Conservation (phyloP, 2,888 invertebrate genomes). For the Drosophila kuntzei region DNA sequence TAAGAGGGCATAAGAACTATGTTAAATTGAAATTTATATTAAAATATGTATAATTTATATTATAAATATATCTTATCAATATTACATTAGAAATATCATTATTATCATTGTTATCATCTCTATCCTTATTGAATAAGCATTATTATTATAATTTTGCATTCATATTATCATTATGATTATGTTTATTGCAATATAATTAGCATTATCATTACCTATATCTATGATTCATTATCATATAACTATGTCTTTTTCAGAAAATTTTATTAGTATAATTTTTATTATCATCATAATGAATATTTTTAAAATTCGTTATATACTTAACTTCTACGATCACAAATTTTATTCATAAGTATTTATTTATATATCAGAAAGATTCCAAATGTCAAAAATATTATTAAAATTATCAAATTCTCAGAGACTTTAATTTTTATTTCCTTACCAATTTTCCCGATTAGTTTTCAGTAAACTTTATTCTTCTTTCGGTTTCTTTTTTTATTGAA, state of each 20-base stretch:
- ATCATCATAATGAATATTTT: neutral
- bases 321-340: neutral
- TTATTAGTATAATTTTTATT: neutral
- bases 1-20: constrained; percentile 36
- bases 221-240: too few species aligned
- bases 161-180: neutral
- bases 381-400: neutral
- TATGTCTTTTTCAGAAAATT: neutral
- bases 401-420: neutral
- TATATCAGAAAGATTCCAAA: neutral
- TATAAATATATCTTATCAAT: too few species aligned
- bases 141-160: neutral
- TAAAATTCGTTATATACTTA: neutral
- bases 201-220: too few species aligned
- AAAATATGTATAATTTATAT: neutral
- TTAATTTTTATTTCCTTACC: neutral
- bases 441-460: neutral
- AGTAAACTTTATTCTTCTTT: neutral
- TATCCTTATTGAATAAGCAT: neutral
- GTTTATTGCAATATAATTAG: neutral
- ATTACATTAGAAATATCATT: neutral
- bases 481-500: neutral
- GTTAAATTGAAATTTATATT: neutral
- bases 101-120: neutral
- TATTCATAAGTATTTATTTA: too few species aligned